A percentile compares a stretch with the other conserved stretches of the same genome.
Evolutionary conservation across 2,113 vertebrate genomes (phyloP).

Genomic region (Thunnus maccoyii): DNA sequence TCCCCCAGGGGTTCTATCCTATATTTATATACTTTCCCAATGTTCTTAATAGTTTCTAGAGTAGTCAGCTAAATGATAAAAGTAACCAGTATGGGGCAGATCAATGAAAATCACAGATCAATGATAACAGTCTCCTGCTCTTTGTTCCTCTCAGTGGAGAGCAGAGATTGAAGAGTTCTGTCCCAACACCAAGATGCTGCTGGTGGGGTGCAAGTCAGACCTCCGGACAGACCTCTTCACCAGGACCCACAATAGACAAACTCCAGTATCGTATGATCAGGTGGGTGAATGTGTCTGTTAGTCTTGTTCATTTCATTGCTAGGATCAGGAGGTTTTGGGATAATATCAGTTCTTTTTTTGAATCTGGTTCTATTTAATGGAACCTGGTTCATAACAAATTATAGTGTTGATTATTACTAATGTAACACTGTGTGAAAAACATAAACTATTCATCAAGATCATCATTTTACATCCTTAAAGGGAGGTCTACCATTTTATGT

Average conservation of each 20-base stretch:
- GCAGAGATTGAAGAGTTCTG: slow-evolving; percentile 94
- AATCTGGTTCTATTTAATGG: background rate
- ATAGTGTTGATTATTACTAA: background rate
- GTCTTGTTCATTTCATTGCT: no score
- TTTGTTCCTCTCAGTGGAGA: slow-evolving; percentile 87
- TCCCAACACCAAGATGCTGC: slow-evolving; percentile 92
- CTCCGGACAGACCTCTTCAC: slow-evolving; percentile 92
- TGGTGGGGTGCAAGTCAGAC: slow-evolving; percentile 95
- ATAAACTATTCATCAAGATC: background rate
- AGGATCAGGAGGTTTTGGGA: background rate
- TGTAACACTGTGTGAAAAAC: background rate
- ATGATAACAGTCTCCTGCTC: background rate
- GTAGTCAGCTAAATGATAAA: background rate
- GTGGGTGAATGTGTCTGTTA: slow-evolving; percentile 70
- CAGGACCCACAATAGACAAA: slow-evolving; percentile 67
- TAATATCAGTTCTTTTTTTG: background rate
- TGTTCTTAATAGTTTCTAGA: background rate
- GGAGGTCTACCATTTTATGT: no score
- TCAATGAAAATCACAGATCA: no score
- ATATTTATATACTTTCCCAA: background rate
- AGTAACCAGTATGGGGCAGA: no score
- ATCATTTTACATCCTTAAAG: no score
- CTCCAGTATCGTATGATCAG: slow-evolving; percentile 93
- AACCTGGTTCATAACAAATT: background rate
- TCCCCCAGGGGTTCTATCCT: background rate